Evolutionary conservation across 37 sponge, comb jelly and placozoan species (phyloP).

Genomic region (Diacarnus erythraeanus): DNA sequence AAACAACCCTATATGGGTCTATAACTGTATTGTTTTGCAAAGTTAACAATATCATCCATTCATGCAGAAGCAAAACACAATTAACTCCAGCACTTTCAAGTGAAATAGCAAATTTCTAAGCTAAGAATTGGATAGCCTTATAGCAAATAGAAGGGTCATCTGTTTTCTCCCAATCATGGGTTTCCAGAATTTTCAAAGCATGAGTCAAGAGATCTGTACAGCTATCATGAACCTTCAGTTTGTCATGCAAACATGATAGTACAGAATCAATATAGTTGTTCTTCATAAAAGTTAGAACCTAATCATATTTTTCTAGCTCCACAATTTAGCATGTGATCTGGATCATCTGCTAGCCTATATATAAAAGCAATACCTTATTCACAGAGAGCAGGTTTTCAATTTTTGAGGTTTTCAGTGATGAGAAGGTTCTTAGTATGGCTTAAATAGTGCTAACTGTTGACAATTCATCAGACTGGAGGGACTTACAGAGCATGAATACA

Average conservation of each 20-base stretch:
- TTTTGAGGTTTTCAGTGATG: constrained; percentile 17
- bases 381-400: constrained; percentile 60
- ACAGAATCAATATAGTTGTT: not conserved
- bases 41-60: constrained; percentile 74
- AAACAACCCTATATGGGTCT: constrained; percentile 40
- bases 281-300: not conserved
- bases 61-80: constrained; percentile 30
- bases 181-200: constrained; percentile 10
- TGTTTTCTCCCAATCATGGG: not conserved
- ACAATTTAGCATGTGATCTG: not conserved
- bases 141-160: constrained; percentile 36
- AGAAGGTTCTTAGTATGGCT: constrained; percentile 49
- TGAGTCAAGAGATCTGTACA: constrained; percentile 38
- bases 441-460: constrained; percentile 64
- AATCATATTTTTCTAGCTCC: not conserved
- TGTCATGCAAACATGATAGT: constrained; percentile 3
- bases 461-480: constrained; percentile 58
- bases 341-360: constrained; percentile 37
- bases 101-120: constrained; percentile 28
- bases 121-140: constrained; percentile 37
- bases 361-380: constrained; percentile 55
- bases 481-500: constrained; percentile 47
- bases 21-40: constrained; percentile 61
- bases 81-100: constrained; percentile 41
- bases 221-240: constrained; percentile 38